phyloP scores from a whole-genome alignment of 2,113 vertebrate species.

The Chloebia gouldiae region DNA sequence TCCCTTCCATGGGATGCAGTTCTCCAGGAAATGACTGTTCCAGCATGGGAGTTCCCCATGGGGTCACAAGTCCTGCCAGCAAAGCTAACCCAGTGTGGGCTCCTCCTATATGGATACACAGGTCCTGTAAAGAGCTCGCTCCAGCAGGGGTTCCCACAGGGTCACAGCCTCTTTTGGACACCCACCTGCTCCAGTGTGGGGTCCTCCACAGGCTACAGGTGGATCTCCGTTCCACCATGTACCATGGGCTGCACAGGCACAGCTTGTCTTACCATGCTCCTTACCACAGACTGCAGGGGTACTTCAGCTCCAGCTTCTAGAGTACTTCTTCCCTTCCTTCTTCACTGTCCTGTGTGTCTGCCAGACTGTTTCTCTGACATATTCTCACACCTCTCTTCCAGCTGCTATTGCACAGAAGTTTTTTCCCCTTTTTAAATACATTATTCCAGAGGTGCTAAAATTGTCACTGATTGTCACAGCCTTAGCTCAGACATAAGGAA shows the following conservation, averaged over 20 bases:
- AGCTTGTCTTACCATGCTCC: background rate
- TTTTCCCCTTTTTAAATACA: background rate
- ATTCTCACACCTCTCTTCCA: background rate
- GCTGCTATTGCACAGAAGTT: background rate
- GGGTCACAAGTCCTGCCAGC: background rate
- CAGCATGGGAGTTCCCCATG: accelerated
- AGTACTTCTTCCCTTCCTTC: background rate
- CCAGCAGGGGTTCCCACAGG: background rate
- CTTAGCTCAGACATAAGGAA: background rate
- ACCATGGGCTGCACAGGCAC: background rate
- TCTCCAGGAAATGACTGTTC: background rate
- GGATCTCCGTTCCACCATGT: background rate
- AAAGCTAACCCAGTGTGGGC: background rate
- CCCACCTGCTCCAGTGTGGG: background rate
- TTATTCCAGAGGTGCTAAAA: background rate
- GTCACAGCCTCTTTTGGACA: background rate
- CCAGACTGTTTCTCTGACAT: background rate
- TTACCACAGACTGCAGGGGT: background rate
- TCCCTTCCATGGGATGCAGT: background rate
- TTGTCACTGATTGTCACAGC: accelerated
- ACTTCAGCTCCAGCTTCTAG: background rate
- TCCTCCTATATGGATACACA: background rate
- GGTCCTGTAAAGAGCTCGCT: background rate
- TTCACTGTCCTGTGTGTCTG: background rate
- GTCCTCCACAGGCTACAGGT: background rate